Evolutionary conservation across 2,113 vertebrate species (phyloP).

Genomic region (Anhinga rufa): DNA sequence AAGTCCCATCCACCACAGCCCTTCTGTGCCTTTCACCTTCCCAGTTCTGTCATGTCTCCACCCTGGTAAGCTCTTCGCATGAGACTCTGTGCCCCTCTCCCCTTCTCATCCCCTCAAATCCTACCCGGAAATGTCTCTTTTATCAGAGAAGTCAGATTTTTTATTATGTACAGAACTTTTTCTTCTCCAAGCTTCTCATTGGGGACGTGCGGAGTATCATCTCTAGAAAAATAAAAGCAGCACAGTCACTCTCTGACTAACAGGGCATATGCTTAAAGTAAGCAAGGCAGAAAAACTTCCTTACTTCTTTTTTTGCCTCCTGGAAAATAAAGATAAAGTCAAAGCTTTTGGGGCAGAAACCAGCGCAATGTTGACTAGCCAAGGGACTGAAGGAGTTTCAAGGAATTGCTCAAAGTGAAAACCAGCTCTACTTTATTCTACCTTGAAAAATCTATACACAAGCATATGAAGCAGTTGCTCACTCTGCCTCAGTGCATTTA

Average conservation of each 20-base stretch:
- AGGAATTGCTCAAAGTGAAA: neutral
- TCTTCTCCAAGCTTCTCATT: conserved; percentile 81
- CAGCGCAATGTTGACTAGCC: neutral
- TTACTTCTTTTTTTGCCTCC: neutral
- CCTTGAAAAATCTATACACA: neutral
- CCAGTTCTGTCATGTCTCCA: neutral
- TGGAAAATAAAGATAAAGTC: neutral
- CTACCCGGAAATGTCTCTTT: conserved; percentile 84
- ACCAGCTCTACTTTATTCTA: neutral
- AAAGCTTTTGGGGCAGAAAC: neutral
- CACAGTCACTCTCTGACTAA: neutral
- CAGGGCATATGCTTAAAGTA: neutral
- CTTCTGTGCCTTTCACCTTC: neutral
- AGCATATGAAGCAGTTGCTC: neutral
- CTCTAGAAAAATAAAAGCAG: conserved; percentile 69
- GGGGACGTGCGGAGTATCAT: conserved; percentile 91
- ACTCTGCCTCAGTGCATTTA: neutral
- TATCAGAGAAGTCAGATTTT: conserved; percentile 81
- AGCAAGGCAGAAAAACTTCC: neutral
- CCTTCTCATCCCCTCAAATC: neutral
- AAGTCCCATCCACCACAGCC: neutral
- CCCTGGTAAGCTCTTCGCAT: neutral
- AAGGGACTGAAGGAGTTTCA: neutral
- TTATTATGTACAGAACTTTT: conserved; percentile 81
- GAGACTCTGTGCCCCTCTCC: neutral